Percentiles rank a stretch among this genome's conserved stretches.
Conservation (phyloP, 2,797 vertebrate genomes). For the Ctenopoma kingsleyae region DNA sequence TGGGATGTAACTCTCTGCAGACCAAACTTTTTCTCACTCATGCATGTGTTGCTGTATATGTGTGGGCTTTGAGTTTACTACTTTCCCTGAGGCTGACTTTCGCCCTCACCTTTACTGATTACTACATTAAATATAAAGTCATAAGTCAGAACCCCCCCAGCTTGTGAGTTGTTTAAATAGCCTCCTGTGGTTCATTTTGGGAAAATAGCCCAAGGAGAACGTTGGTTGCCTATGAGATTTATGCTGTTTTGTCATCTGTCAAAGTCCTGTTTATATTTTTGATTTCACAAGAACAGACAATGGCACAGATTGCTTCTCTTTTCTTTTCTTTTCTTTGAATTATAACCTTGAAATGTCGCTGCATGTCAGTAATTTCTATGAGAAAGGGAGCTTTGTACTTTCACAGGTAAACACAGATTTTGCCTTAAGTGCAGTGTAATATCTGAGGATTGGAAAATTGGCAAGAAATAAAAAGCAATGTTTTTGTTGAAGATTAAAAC, state of each 20-base stretch:
- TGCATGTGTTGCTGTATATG: constrained; percentile 29
- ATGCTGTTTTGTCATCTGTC: constrained; percentile 33
- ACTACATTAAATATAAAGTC: constrained; percentile 22
- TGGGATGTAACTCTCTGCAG: constrained; percentile 8
- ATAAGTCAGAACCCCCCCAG: constrained; percentile 17
- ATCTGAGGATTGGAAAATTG: not conserved
- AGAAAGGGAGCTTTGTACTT: not conserved
- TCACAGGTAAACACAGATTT: not conserved
- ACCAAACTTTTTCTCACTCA: not conserved
- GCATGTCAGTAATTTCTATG: not conserved
- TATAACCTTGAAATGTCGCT: constrained; percentile 7
- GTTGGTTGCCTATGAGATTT: constrained; percentile 19
- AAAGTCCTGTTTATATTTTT: constrained; percentile 24
- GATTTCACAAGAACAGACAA: constrained; percentile 1
- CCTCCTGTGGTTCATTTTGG: constrained; percentile 26
- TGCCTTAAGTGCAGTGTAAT: too few species aligned
- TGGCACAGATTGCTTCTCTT: not conserved
- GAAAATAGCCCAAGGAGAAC: constrained; percentile 8
- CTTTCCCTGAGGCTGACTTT: constrained; percentile 35
- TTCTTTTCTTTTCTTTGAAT: not conserved
- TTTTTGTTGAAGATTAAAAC: not conserved
- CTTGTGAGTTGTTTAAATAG: constrained; percentile 20
- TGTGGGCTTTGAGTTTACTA: constrained; percentile 16
- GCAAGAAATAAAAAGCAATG: not conserved
- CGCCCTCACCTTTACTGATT: constrained; percentile 32